Conservation (phyloP, 2,888 invertebrate genomes). For the Drosophila mimetica region DNA sequence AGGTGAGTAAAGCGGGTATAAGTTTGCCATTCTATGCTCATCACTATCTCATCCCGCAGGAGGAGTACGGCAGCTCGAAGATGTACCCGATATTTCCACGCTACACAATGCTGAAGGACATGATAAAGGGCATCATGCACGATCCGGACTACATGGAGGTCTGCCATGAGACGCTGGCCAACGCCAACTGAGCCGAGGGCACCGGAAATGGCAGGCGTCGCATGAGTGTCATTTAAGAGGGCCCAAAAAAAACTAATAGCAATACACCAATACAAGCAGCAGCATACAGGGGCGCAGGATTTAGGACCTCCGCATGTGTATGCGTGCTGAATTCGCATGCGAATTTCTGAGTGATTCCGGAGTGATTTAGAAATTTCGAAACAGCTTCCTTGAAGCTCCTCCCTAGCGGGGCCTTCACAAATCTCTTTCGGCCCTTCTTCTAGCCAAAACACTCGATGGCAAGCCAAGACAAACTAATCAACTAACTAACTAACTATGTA, state of each 20-base stretch:
- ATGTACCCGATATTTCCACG: slow-evolving; percentile 97
- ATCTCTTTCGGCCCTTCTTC: slow-evolving; percentile 35
- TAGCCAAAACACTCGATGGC: slow-evolving; percentile 46
- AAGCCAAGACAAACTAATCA: slow-evolving; percentile 45
- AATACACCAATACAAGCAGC: slow-evolving; percentile 34
- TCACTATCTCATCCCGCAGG: slow-evolving; percentile 85
- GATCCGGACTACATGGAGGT: slow-evolving; percentile 99
- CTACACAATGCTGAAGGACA: slow-evolving; percentile 97
- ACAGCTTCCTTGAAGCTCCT: slow-evolving; percentile 43
- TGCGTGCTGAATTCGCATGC: slow-evolving; percentile 55
- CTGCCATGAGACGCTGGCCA: slow-evolving; percentile 93
- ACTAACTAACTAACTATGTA: slow-evolving; percentile 44
- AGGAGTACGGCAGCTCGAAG: slow-evolving; percentile 95
- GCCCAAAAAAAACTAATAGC: slow-evolving; percentile 46
- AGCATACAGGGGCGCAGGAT: slow-evolving; percentile 35
- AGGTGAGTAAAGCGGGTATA: slow-evolving; percentile 86
- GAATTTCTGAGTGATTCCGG: slow-evolving; percentile 62
- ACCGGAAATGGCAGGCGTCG: slow-evolving; percentile 77
- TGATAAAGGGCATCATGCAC: slow-evolving; percentile 98
- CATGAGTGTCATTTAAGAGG: slow-evolving; percentile 76
- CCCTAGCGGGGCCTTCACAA: slow-evolving; percentile 22
- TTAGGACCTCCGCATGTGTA: slow-evolving; percentile 5
- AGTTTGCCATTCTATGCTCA: slow-evolving; percentile 2
- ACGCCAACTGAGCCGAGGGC: slow-evolving; percentile 84
- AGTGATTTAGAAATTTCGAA: slow-evolving; percentile 51